Percentiles rank a stretch among this genome's conserved stretches.
Evolutionary conservation across 2,797 vertebrate species (phyloP).

Genomic region (Ctenosaura bakeri): DNA sequence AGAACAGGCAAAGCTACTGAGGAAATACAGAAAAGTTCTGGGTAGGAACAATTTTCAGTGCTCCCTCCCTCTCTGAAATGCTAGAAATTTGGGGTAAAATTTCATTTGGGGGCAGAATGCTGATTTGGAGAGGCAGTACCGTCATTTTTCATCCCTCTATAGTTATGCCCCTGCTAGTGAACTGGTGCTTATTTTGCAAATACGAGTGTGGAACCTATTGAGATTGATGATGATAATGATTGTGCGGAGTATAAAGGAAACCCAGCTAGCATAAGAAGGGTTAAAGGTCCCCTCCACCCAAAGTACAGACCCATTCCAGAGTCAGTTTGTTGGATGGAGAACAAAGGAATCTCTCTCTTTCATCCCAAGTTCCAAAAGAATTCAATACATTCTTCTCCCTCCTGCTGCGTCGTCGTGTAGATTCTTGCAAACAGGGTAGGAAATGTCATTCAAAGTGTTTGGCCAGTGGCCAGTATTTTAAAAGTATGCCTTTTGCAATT

Average conservation of each 20-base stretch:
- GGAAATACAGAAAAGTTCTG: no score
- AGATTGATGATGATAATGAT: not conserved
- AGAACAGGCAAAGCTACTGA: no score
- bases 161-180: no score
- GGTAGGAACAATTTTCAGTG: no score
- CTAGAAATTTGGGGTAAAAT: no score
- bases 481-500: slow-evolving; percentile 1
- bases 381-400: slow-evolving; percentile 28
- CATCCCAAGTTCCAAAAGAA: not conserved
- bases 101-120: no score
- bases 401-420: slow-evolving; percentile 42
- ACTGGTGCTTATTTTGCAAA: not conserved
- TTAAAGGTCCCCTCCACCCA: not conserved
- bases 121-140: no score
- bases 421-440: slow-evolving; percentile 32
- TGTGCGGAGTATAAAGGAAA: not conserved
- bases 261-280: not conserved
- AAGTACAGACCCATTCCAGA: no score
- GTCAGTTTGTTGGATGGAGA: not conserved
- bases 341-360: not conserved
- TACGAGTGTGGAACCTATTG: not conserved
- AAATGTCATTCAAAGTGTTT: not conserved
- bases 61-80: no score
- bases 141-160: no score
- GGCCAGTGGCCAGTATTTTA: slow-evolving; percentile 26